Percentiles rank a stretch among this genome's conserved stretches.
Evolutionary conservation across 1,140 invertebrate species (phyloP).

Genomic region (Drosophila sulfurigaster): DNA sequence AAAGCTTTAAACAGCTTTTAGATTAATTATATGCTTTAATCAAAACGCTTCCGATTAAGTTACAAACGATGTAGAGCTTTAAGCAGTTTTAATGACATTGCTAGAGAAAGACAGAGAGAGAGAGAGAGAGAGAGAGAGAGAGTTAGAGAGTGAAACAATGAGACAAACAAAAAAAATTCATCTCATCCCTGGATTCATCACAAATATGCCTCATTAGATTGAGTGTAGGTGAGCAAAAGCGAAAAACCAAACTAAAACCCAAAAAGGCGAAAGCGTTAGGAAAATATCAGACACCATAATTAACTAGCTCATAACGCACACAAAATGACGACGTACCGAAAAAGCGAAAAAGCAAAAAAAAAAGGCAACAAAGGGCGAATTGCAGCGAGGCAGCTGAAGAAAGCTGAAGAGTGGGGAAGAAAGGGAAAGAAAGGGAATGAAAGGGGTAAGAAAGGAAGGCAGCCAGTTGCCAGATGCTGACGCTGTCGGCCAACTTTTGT

Average conservation of each 20-base stretch:
- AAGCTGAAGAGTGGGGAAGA: not conserved
- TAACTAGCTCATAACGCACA: conserved; percentile 78
- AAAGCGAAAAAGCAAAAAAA: not conserved
- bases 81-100: no score
- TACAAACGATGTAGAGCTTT: no score
- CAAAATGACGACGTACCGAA: conserved; percentile 45
- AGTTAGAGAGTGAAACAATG: no score
- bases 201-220: conserved; percentile 2
- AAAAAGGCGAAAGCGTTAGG: conserved; percentile 37
- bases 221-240: conserved; percentile 1
- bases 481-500: conserved; percentile 44
- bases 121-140: no score
- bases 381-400: conserved; percentile 2
- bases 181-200: no score
- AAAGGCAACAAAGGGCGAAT: conserved; percentile 15
- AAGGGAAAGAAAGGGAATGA: not conserved
- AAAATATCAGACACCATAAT: conserved; percentile 81
- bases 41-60: not conserved
- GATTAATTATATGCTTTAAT: no score
- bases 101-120: no score
- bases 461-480: conserved; percentile 64
- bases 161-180: no score
- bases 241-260: conserved; percentile 6
- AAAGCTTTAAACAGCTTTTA: no score
- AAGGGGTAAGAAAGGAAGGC: not conserved